Percentiles rank a stretch among this genome's conserved stretches.
Conservation (phyloP, 2,797 vertebrate species). For the Eurystomus glaucurus region DNA sequence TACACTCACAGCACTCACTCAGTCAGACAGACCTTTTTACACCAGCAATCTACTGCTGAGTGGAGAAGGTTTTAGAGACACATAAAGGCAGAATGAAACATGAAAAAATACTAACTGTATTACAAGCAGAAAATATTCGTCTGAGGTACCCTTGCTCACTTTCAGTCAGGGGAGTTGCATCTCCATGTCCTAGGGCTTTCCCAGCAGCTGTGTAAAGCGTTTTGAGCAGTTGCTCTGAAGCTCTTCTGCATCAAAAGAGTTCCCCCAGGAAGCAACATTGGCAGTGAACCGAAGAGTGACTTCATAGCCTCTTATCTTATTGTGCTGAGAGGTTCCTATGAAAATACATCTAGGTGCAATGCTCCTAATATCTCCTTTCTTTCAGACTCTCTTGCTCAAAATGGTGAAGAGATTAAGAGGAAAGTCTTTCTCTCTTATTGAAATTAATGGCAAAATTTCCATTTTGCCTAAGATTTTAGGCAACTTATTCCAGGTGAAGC, state of each 20-base stretch:
- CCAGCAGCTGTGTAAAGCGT: background rate
- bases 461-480: background rate
- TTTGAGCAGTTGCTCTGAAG: background rate
- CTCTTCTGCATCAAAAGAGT: background rate
- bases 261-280: background rate
- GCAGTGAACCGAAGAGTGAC: background rate
- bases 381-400: background rate
- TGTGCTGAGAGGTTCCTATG: fast-evolving
- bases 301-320: background rate
- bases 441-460: background rate
- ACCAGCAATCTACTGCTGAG: background rate
- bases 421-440: background rate
- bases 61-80: background rate
- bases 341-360: background rate
- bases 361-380: background rate
- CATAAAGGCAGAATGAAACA: background rate
- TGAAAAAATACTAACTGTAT: background rate
- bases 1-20: background rate
- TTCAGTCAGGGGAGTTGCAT: background rate
- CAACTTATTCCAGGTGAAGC: background rate
- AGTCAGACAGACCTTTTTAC: background rate
- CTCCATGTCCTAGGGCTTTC: background rate
- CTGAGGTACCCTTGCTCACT: background rate
- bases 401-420: background rate
- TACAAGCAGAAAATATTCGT: background rate